Evolutionary conservation across 1,140 invertebrate species (phyloP), one percentile per base, ranked within the genome.

Genomic region (Ephestia elutella): DNA sequence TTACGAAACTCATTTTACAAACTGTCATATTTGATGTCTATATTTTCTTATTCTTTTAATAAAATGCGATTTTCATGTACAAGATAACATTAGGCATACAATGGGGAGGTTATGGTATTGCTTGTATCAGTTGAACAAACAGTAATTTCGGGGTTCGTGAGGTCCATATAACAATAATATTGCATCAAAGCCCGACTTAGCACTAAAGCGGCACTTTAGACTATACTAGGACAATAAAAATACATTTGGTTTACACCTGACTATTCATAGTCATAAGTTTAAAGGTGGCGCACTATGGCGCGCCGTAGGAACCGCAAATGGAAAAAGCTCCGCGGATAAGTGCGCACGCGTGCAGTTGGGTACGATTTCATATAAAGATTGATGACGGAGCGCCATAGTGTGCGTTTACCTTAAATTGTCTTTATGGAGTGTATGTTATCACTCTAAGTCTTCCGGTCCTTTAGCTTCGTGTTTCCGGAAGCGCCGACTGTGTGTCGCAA

Each of bases 211-310:
- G 73, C 72, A 85, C 73, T 80, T 73, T 88, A 84, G 82, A 86
- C 83, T 88, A 69, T 81, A 81, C 82, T 86, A 80, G 72, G 83
- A 86, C 83, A 88, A 86, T 86, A 88, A 87, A n/a, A 69, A 69
- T 49, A 32, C 28, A 63, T 79, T 78, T 73, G 67, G 70, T 72
- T 80, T 77, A 74, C 71, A 74, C 68, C 61, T 70, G 70, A 73
- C 73, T 68, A 74, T 63, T 58, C 60, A 55, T 38, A 55, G 61
- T 56, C 58, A 57, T 49, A 56, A 56, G 13, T 15, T 44, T 3
- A n/a, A n/a, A n/a, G n/a, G n/a, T n/a, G n/a, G n/a, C n/a, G n/a
- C n/a, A n/a, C n/a, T n/a, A n/a, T n/a, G n/a, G n/a, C n/a, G n/a
- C n/a, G n/a, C n/a, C n/a, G n/a, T n/a, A n/a, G n/a, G n/a, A n/a